These are phyloP conservation scores for Dichetophora obliterata DNA, from an alignment of 2,888 invertebrate species.

Conservation along the genomic window DNA sequence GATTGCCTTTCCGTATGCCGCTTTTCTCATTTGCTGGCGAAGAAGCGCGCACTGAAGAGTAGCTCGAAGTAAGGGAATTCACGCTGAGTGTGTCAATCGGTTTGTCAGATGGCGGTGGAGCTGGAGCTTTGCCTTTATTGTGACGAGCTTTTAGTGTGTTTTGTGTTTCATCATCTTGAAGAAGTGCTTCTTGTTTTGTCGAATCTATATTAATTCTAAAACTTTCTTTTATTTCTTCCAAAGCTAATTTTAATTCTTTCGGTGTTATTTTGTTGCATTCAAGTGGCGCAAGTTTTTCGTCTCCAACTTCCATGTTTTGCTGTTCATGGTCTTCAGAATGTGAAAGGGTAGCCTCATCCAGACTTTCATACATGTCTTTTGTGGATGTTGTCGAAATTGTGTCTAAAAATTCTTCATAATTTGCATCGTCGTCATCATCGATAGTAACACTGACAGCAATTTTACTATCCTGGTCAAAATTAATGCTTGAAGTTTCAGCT, in stretches of 20 bases:
- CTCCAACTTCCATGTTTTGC: not conserved
- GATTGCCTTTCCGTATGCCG: slow-evolving; percentile 54
- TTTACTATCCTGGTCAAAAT: slow-evolving; percentile 61
- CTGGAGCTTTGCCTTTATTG: slow-evolving; percentile 66
- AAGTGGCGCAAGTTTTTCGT: slow-evolving; percentile 44
- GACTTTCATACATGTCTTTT: no score
- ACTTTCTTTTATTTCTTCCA: slow-evolving; percentile 60
- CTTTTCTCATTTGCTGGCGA: slow-evolving; percentile 40
- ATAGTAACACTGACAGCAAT: slow-evolving; percentile 55
- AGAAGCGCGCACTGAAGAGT: not conserved
- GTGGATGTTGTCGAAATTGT: not conserved
- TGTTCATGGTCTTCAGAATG: not conserved
- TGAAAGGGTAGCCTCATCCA: no score
- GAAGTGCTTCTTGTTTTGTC: slow-evolving; percentile 32
- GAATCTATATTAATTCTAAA: slow-evolving; percentile 58
- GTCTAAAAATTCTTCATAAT: not conserved
- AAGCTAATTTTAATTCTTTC: slow-evolving; percentile 55
- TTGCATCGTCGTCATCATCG: slow-evolving; percentile 59
- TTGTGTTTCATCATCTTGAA: slow-evolving; percentile 34
- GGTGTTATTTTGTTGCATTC: slow-evolving; percentile 51
- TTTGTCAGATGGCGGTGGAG: slow-evolving; percentile 54
- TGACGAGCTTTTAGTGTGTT: slow-evolving; percentile 49
- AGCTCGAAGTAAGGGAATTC: not conserved
- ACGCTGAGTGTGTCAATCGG: slow-evolving; percentile 8
- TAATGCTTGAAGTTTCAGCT: not conserved